A percentile compares a stretch with the other conserved stretches of the same genome.
phyloP scores from a whole-genome alignment of 2,113 vertebrate genomes.

The Caretta caretta region DNA sequence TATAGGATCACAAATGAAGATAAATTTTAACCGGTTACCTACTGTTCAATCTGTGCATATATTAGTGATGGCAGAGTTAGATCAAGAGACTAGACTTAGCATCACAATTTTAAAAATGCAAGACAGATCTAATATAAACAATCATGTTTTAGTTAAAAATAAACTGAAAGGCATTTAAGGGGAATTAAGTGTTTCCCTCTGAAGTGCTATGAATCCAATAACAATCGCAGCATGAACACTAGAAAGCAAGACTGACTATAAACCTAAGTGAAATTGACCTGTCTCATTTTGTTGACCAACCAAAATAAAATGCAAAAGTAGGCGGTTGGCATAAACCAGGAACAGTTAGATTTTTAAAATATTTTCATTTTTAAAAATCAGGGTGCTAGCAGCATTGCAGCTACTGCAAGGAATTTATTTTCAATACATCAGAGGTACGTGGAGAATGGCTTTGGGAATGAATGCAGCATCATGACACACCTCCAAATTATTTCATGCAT shows the following conservation, averaged over 20 bases:
- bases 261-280: not conserved
- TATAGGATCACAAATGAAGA: not conserved
- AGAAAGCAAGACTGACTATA: not conserved
- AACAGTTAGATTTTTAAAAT: not conserved
- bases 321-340: not conserved
- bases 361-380: not conserved
- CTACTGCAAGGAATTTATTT: not conserved
- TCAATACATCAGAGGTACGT: not conserved
- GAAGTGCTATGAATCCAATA: not conserved
- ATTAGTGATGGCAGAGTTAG: not conserved
- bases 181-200: not conserved
- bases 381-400: not conserved
- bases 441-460: not conserved
- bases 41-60: not conserved
- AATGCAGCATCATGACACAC: constrained; percentile 17
- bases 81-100: not conserved
- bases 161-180: not conserved
- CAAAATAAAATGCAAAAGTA: not conserved
- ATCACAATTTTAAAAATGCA: not conserved
- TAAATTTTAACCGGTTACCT: not conserved
- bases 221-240: not conserved
- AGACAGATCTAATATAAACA: not conserved
- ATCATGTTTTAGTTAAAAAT: not conserved
- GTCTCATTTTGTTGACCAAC: not conserved
- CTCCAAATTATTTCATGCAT: constrained; percentile 45